Conservation (phyloP, 2,888 invertebrate species). For the Malthinus seriepunctatus region DNA sequence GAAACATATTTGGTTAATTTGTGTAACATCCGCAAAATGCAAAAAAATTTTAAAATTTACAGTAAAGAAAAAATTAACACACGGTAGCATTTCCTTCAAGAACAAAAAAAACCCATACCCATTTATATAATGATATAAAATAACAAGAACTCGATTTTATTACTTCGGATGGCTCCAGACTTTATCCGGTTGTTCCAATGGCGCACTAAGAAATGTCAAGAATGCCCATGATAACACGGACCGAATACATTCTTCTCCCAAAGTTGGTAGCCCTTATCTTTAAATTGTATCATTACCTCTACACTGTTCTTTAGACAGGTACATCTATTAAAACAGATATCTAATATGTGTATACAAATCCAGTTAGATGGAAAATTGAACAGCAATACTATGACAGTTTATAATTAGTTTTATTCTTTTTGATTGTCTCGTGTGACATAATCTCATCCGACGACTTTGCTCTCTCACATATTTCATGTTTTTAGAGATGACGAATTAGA, state of each 20-base stretch:
- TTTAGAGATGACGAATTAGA: background rate
- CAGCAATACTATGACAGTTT: constrained; percentile 22
- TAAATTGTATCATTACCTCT: constrained; percentile 34
- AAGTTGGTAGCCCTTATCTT: constrained; percentile 35
- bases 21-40: too few species aligned
- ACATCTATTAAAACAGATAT: constrained; percentile 49
- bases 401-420: constrained; percentile 22
- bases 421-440: constrained; percentile 26
- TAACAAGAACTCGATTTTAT: constrained; percentile 21
- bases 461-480: constrained; percentile 17
- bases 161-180: constrained; percentile 21
- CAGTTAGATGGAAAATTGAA: constrained; percentile 23
- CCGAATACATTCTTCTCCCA: constrained; percentile 31
- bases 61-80: too few species aligned
- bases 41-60: too few species aligned
- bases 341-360: constrained; percentile 27
- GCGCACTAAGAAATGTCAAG: constrained; percentile 28
- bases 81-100: constrained; percentile 3
- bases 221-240: constrained; percentile 31
- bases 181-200: constrained; percentile 23
- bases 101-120: background rate
- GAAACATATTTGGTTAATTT: too few species aligned
- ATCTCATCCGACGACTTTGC: constrained; percentile 12
- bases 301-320: constrained; percentile 45
- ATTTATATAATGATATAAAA: constrained; percentile 15